Conservation (phyloP, 2,113 vertebrate species). For the Cebus imitator region DNA sequence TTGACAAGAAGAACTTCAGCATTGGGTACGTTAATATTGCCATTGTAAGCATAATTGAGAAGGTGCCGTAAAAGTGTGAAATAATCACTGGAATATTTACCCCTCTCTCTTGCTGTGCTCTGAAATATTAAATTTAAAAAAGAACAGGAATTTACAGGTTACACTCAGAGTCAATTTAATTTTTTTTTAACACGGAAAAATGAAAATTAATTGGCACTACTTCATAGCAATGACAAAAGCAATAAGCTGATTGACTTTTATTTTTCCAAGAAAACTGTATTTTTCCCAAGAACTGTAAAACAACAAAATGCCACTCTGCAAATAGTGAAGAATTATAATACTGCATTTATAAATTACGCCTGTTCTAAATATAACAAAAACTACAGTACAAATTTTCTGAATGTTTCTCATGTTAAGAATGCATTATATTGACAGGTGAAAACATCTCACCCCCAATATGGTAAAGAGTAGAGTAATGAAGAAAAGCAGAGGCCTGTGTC, state of each 20-base stretch:
- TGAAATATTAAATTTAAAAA: slow-evolving; percentile 76
- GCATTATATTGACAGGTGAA: background rate
- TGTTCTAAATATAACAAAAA: background rate
- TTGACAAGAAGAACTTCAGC: slow-evolving; percentile 99
- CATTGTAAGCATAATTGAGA: slow-evolving; percentile 98
- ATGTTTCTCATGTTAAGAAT: background rate
- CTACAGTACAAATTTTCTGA: background rate
- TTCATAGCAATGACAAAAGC: slow-evolving; percentile 80
- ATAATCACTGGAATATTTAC: slow-evolving; percentile 98
- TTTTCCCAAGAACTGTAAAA: background rate
- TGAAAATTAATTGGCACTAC: slow-evolving; percentile 33
- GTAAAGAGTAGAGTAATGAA: slow-evolving; percentile 99
- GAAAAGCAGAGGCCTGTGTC: slow-evolving; percentile 97
- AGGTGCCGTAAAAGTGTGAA: slow-evolving; percentile 96
- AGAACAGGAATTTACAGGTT: background rate
- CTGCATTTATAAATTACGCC: background rate
- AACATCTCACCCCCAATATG: slow-evolving; percentile 92
- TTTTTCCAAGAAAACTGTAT: background rate
- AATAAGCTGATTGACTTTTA: background rate
- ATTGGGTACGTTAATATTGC: slow-evolving; percentile 98
- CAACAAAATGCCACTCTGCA: background rate
- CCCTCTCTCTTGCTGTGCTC: slow-evolving; percentile 97
- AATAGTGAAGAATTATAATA: background rate
- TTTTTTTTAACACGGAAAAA: slow-evolving; percentile 12
- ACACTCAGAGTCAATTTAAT: background rate